phyloP scores from a whole-genome alignment of 2,113 vertebrate species.

The Neofelis nebulosa region DNA sequence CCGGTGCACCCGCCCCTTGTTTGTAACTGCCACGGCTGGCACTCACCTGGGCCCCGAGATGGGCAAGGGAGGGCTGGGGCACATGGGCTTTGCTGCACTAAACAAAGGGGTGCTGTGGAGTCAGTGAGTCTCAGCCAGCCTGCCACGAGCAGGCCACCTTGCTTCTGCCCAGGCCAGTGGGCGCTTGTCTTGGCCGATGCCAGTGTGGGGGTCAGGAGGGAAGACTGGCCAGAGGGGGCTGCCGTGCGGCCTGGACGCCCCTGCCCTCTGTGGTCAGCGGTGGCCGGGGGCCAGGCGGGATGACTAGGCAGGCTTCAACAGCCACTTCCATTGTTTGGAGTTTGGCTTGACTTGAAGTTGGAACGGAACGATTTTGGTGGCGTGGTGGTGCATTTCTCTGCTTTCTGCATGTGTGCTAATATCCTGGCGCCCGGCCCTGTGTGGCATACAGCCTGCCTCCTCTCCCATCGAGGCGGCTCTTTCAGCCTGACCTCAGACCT shows the following conservation, averaged over 20 bases:
- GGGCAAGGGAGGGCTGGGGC: neutral
- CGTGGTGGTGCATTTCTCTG: conserved; percentile 47
- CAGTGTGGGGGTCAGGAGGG: neutral
- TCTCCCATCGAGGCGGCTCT: accelerated
- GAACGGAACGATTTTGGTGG: conserved; percentile 37
- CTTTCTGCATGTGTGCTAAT: conserved; percentile 58
- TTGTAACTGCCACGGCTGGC: neutral
- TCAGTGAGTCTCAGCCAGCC: neutral
- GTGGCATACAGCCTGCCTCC: conserved; percentile 33
- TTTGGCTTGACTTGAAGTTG: neutral
- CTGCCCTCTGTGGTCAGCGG: conserved; percentile 11
- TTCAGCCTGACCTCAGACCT: neutral
- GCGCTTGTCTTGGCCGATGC: neutral
- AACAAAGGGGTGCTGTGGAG: neutral
- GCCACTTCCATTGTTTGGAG: neutral
- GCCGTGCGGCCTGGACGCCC: neutral
- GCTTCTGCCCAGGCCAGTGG: neutral
- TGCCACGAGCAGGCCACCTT: neutral
- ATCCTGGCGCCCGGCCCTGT: conserved; percentile 47
- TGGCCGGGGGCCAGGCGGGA: conserved; percentile 60
- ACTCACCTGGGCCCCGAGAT: neutral
- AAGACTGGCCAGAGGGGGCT: neutral
- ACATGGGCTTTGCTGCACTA: neutral
- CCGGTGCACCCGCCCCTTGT: no score
- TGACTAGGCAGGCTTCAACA: conserved; percentile 63